These are phyloP conservation scores for Microtus pennsylvanicus DNA, from an alignment of 2,113 vertebrate genomes.

Conservation along the genomic window DNA sequence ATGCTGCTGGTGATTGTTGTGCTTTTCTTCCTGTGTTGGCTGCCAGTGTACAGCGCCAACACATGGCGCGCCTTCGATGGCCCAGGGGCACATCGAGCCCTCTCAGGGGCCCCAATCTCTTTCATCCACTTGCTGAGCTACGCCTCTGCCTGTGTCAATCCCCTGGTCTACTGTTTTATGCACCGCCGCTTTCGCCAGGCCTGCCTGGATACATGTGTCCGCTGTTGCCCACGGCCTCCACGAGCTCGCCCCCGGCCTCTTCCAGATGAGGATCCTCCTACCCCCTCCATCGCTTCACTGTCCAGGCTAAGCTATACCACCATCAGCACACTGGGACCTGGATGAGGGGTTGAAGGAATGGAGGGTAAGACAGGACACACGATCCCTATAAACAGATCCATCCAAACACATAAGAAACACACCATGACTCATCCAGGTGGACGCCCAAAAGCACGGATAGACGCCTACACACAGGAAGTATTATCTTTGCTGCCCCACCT, in stretches of 20 bases:
- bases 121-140: conserved; percentile 96
- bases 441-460: neutral
- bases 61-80: conserved; percentile 95
- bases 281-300: conserved; percentile 88
- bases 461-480: neutral
- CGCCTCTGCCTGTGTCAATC: conserved; percentile 94
- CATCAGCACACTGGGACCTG: conserved; percentile 93
- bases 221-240: conserved; percentile 86
- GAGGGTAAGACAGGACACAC: neutral
- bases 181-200: conserved; percentile 97
- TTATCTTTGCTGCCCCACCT: neutral
- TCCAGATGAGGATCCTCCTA: conserved; percentile 88
- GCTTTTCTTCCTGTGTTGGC: conserved; percentile 96
- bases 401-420: neutral
- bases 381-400: neutral
- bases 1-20: conserved; percentile 97
- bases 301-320: conserved; percentile 97
- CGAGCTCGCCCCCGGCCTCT: conserved; percentile 80
- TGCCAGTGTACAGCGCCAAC: conserved; percentile 95
- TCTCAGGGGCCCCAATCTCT: conserved; percentile 94
- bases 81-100: conserved; percentile 86
- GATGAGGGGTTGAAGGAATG: conserved; percentile 81
- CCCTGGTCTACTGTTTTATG: conserved; percentile 99
- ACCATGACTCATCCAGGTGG: neutral
- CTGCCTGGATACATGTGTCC: conserved; percentile 89